A percentile compares a stretch with the other conserved stretches of the same genome.
phyloP scores from a whole-genome alignment of 2,888 invertebrate species.

The Ornithoptera priamus region DNA sequence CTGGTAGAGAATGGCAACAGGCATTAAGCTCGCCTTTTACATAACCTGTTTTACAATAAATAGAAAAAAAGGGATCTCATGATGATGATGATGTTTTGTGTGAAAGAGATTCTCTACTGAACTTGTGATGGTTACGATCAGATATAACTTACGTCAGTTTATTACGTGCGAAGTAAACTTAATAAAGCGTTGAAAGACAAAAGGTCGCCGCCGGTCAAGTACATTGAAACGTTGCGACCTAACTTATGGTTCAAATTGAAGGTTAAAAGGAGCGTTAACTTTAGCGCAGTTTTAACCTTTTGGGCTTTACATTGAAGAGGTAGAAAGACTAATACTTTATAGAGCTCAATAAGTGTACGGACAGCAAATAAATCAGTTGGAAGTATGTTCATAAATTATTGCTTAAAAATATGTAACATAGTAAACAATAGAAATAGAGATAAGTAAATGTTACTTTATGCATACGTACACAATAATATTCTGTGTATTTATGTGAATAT shows the following conservation, averaged over 20 bases:
- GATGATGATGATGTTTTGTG: not conserved
- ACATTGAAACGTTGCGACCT: conserved; percentile 23
- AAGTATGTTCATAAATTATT: too few relatives aligned
- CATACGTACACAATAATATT: too few relatives aligned
- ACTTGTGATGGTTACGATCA: not conserved
- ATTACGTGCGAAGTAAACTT: conserved; percentile 11
- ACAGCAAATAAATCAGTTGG: too few relatives aligned
- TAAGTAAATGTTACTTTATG: too few relatives aligned
- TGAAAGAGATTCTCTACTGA: not conserved
- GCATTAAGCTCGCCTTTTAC: too few relatives aligned
- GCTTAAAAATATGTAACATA: too few relatives aligned
- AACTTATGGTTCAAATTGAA: conserved; percentile 15
- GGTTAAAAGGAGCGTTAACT: conserved; percentile 21
- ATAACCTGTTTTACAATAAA: too few relatives aligned
- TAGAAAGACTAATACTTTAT: too few relatives aligned
- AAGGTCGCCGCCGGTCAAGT: conserved; percentile 60
- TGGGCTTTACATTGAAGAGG: not conserved
- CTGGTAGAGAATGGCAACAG: too few relatives aligned
- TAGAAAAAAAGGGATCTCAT: not conserved
- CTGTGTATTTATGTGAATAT: too few relatives aligned
- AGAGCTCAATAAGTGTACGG: too few relatives aligned
- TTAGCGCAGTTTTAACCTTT: conserved; percentile 13
- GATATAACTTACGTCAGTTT: not conserved
- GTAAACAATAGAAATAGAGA: too few relatives aligned
- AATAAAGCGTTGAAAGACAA: conserved; percentile 28